Evolutionary conservation across 2,113 vertebrate species (phyloP), one percentile per base, ranked within the genome.

Genomic region (Spheniscus mendiculus): DNA sequence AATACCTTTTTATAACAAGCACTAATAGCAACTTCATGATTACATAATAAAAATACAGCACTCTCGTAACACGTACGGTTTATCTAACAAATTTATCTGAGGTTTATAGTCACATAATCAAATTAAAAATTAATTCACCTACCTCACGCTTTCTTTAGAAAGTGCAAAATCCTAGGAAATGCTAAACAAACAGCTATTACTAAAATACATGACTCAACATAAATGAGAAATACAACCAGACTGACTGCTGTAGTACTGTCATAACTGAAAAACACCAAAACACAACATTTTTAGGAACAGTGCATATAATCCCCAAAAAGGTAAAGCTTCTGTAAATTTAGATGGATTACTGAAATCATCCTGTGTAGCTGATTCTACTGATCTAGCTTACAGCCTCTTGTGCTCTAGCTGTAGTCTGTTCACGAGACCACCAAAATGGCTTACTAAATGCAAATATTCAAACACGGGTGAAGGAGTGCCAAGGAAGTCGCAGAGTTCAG

Each of bases 121-220:
- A 89, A 90, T 73, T 74, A 81, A 86, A 89, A 77, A 89, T 61
- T 72, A 94, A 92, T 95, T 95, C 9, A 76, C 69, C 89, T 85
- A 78, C 77, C 73, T 78, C 65, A 26, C 2, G 11, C 83, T 95
- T 92, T 56, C 80, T 95, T 61, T 79, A 96, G 77, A 72, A 96
- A 89, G 21, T 49, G 69, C 20, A 94, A 92, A 97, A 89, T 85
- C 69, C 45, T 56, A 65, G 70, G 93, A 96, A 95, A 96, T 56
- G 82, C 84, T 94, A 81, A 96, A 94, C 65, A 84, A 92, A 84
- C 44, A 85, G 69, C 72, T 94, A 72, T 83, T 94, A 89, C 87
- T 90, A 87, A 92, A 91, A 90, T 27, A 85, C 13, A 52, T 84
- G 73, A 95, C 88, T 94, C 92, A 83, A 93, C 27, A 61, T 72